Conservation (phyloP, 2,888 invertebrate species). For the Heterodera filipjevi region DNA sequence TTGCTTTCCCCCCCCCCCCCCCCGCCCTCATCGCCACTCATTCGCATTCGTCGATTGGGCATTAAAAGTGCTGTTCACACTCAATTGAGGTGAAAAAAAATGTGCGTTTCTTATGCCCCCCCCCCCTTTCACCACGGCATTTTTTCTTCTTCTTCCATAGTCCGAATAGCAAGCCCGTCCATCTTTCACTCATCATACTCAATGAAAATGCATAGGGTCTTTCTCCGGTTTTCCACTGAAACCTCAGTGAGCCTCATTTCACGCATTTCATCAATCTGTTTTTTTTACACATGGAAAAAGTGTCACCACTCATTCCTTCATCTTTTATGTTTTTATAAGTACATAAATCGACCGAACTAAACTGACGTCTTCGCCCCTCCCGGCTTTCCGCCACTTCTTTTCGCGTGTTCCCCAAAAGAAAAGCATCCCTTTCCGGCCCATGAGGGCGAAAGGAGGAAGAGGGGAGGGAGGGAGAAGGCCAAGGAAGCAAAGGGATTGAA, state of each 20-base stretch:
- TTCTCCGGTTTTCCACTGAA: neutral
- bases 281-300: neutral
- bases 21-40: neutral
- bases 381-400: no score
- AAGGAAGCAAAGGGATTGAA: no score
- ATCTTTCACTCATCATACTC: neutral
- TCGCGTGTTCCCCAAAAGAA: conserved; percentile 1
- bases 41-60: neutral
- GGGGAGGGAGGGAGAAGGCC: neutral
- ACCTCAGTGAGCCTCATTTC: neutral
- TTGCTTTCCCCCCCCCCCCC: neutral
- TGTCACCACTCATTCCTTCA: neutral
- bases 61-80: conserved; percentile 14
- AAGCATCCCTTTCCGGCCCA: conserved; percentile 1
- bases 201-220: neutral
- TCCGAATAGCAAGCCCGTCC: neutral
- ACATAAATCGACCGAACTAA: neutral
- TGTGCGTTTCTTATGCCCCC: neutral
- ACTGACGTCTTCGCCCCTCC: neutral
- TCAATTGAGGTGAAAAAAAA: neutral
- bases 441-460: neutral
- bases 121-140: neutral
- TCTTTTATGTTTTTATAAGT: neutral
- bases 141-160: neutral
- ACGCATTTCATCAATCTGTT: neutral